Conservation (phyloP, 2,797 vertebrate species). For the Phoebastria nigripes region DNA sequence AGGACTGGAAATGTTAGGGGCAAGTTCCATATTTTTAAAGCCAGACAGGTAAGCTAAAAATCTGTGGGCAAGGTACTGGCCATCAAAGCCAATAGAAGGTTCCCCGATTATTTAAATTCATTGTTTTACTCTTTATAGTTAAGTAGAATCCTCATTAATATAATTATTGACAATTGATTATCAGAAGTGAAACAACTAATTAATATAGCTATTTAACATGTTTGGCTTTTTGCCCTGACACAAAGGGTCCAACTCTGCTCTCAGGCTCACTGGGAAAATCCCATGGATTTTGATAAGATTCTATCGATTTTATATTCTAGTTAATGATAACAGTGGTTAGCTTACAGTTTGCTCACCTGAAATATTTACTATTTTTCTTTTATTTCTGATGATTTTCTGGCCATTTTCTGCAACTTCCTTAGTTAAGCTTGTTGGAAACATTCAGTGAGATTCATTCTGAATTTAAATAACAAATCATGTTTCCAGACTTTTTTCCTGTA, state of each 20-base stretch:
- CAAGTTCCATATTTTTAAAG: neutral
- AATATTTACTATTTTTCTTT: neutral
- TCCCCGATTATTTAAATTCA: neutral
- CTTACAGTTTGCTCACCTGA: neutral
- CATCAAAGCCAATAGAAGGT: neutral
- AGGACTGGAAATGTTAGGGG: neutral
- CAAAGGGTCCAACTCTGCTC: neutral
- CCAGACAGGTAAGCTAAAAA: neutral
- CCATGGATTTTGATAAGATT: neutral
- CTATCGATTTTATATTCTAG: neutral
- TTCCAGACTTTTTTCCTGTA: neutral
- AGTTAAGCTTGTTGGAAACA: neutral
- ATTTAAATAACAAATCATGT: neutral
- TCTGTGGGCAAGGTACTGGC: neutral
- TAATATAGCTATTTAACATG: neutral
- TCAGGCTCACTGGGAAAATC: neutral
- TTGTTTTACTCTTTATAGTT: neutral
- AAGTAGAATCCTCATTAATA: neutral
- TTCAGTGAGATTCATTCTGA: neutral
- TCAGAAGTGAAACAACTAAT: neutral
- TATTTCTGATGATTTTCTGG: neutral
- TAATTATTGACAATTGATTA: neutral
- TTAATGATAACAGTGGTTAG: neutral
- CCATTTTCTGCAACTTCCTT: neutral
- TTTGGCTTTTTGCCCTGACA: neutral